Evolutionary conservation across 1,140 invertebrate species (phyloP).

Genomic region (Ceratitis capitata): DNA sequence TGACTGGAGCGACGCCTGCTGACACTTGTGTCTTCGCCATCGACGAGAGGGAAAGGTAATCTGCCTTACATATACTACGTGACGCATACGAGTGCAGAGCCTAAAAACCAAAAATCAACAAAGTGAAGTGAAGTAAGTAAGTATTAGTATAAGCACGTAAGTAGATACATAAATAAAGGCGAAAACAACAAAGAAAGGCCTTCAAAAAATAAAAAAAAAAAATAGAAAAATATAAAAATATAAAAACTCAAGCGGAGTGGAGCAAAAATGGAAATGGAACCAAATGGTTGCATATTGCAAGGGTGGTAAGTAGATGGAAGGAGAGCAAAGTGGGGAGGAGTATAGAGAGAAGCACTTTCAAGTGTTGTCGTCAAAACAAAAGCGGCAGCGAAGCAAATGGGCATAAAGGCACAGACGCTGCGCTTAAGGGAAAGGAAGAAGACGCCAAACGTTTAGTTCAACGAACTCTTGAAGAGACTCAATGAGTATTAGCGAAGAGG

Average conservation of each 20-base stretch:
- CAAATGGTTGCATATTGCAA: neutral
- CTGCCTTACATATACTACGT: conserved; percentile 10
- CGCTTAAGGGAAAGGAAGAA: neutral
- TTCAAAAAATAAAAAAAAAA: too few relatives aligned
- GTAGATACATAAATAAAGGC: conserved; percentile 28
- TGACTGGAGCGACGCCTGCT: neutral
- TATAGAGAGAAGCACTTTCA: neutral
- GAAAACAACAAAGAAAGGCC: neutral
- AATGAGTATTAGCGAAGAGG: neutral
- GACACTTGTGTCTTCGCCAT: neutral
- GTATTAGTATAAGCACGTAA: conserved; percentile 14
- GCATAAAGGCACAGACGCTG: too few relatives aligned
- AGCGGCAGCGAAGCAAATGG: neutral
- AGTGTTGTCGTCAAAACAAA: conserved; percentile 31
- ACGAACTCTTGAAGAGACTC: neutral
- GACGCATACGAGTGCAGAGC: neutral
- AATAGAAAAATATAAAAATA: too few relatives aligned
- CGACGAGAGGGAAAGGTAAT: neutral
- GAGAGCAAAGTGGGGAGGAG: neutral
- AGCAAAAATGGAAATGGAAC: neutral
- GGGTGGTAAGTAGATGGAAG: neutral
- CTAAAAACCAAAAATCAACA: neutral
- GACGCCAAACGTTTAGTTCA: conserved; percentile 19
- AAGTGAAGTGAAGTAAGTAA: neutral
- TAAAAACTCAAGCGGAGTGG: too few relatives aligned